Conservation (phyloP, 53 echinoderm and acorn worm species). For the Antedon mediterranea region DNA sequence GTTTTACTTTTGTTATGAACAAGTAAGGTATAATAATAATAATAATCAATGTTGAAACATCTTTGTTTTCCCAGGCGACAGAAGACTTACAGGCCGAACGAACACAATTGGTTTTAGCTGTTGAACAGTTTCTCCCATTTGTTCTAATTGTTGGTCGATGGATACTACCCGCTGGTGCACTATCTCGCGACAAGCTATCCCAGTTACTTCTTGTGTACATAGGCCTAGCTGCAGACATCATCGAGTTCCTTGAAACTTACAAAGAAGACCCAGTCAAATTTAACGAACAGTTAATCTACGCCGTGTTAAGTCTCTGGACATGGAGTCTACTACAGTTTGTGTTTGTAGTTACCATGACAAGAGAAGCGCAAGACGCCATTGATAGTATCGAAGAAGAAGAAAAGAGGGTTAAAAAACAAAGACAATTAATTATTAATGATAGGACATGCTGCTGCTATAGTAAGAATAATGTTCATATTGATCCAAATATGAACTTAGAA, state of each 20-base stretch:
- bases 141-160: conserved; percentile 72
- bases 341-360: conserved; percentile 67
- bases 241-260: conserved; percentile 77
- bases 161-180: conserved; percentile 72
- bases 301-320: conserved; percentile 69
- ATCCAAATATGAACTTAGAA: conserved; percentile 2
- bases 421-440: conserved; percentile 7
- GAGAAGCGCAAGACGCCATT: conserved; percentile 12
- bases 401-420: not conserved
- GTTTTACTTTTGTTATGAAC: too few relatives aligned
- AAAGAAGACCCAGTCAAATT: conserved; percentile 46
- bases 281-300: conserved; percentile 41
- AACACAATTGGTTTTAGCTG: conserved; percentile 1
- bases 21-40: too few relatives aligned
- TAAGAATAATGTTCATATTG: not conserved
- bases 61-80: not conserved
- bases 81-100: not conserved
- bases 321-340: conserved; percentile 88
- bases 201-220: conserved; percentile 83
- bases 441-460: not conserved
- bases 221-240: conserved; percentile 84
- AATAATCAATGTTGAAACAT: too few relatives aligned
- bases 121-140: conserved; percentile 63
- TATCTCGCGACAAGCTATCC: conserved; percentile 71
- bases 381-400: not conserved